Percentiles rank a stretch among this genome's conserved stretches.
Conservation (phyloP, 2,113 vertebrate species). For the Saguinus imperator region DNA sequence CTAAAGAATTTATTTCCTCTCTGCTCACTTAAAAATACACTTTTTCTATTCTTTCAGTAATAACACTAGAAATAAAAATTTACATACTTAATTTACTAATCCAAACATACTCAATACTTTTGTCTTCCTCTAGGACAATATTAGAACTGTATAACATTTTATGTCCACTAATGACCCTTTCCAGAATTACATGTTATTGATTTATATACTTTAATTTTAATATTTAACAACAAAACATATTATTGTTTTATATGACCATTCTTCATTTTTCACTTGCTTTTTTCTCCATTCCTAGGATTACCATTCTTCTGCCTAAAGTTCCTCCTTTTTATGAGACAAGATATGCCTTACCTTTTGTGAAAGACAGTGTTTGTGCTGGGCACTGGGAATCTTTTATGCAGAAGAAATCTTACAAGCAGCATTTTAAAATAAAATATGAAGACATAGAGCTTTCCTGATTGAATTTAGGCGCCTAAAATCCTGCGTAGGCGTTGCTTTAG, state of each 20-base stretch:
- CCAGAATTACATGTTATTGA: background rate
- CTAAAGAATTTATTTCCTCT: background rate
- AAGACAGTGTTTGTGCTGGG: background rate
- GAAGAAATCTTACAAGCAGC: background rate
- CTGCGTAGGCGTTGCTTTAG: background rate
- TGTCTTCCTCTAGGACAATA: background rate
- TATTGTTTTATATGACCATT: background rate
- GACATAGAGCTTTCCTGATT: background rate
- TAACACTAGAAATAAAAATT: background rate
- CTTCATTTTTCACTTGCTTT: background rate
- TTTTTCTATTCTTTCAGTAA: background rate
- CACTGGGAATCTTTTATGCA: background rate
- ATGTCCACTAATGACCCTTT: background rate
- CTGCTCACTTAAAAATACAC: background rate
- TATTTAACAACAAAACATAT: background rate
- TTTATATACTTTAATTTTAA: background rate
- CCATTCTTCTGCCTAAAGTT: background rate
- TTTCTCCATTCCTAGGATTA: background rate
- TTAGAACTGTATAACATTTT: background rate
- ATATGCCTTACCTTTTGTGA: background rate
- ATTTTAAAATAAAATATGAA: slow-evolving; percentile 5
- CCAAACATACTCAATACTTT: background rate
- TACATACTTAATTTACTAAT: background rate
- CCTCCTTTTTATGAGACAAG: background rate
- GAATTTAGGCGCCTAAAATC: background rate